Conservation (phyloP, 64 coral and sea anemone genomes). For the Actinia equina region DNA sequence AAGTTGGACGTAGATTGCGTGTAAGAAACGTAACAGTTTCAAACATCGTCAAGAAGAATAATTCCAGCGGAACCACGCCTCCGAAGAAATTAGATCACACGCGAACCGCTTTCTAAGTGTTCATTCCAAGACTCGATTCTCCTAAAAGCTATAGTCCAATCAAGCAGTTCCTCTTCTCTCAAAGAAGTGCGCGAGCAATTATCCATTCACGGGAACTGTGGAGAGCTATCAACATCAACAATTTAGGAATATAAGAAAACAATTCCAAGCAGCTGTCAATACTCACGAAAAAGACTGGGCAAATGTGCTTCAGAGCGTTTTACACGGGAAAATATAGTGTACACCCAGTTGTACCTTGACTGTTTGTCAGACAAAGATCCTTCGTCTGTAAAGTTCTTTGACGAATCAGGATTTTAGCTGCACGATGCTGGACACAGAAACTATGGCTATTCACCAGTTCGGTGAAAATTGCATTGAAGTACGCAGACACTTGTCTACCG, state of each 20-base stretch:
- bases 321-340: conserved; percentile 25
- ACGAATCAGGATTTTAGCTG: conserved; percentile 29
- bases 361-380: conserved; percentile 39
- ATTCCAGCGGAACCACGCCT: conserved; percentile 7
- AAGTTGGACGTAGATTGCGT: conserved; percentile 34
- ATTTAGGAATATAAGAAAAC: background rate
- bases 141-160: too few relatives aligned
- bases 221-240: conserved; percentile 27
- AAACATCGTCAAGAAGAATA: conserved; percentile 31
- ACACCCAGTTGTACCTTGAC: conserved; percentile 45
- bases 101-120: conserved; percentile 33
- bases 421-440: conserved; percentile 30
- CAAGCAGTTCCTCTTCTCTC: too few relatives aligned
- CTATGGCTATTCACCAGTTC: conserved; percentile 37
- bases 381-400: conserved; percentile 32
- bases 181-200: conserved; percentile 26
- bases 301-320: conserved; percentile 19
- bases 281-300: background rate
- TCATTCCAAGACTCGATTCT: too few relatives aligned
- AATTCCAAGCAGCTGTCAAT: background rate
- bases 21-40: conserved; percentile 32
- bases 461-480: conserved; percentile 41
- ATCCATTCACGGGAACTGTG: conserved; percentile 16
- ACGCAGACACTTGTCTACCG: conserved; percentile 27
- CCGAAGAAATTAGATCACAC: background rate